A percentile compares a stretch with the other conserved stretches of the same genome.
These are phyloP conservation scores for Drosophila bifasciata DNA, from an alignment of 1,140 invertebrate genomes.

Conservation along the genomic window DNA sequence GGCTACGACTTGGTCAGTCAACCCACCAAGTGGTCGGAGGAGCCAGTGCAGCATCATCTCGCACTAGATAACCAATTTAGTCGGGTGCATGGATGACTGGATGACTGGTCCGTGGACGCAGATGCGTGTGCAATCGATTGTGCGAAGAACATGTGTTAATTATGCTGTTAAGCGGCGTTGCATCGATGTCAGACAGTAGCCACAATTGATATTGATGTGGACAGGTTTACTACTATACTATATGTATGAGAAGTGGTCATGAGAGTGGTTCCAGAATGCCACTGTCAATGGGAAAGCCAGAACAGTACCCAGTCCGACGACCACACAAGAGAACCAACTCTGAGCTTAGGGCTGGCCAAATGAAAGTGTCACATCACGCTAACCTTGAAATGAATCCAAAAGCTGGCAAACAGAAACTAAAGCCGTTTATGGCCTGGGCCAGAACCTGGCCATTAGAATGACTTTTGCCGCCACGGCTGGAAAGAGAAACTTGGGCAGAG, in stretches of 20 bases:
- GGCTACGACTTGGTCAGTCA: conserved; percentile 5
- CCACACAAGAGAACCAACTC: background rate
- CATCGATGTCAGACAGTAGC: conserved; percentile 64
- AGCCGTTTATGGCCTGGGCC: conserved; percentile 41
- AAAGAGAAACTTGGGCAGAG: conserved; percentile 74
- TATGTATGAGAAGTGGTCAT: conserved; percentile 22
- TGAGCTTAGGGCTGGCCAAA: conserved; percentile 16
- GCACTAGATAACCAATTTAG: conserved; percentile 69
- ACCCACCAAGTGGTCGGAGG: conserved; percentile 28
- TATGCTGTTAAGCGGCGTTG: conserved; percentile 73
- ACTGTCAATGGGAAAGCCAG: conserved; percentile 17
- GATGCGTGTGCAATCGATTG: conserved; percentile 78
- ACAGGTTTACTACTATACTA: too few species aligned
- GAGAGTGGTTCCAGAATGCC: conserved; percentile 10
- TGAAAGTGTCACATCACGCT: conserved; percentile 53
- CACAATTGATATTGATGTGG: conserved; percentile 53
- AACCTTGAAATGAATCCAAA: conserved; percentile 51
- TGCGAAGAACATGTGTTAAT: conserved; percentile 79
- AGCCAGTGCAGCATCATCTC: conserved; percentile 43
- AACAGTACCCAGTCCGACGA: background rate
- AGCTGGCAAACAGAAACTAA: conserved; percentile 16
- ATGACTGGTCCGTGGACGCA: conserved; percentile 53
- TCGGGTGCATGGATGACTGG: conserved; percentile 12
- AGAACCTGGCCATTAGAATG: conserved; percentile 52
- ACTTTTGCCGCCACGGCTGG: conserved; percentile 62